Evolutionary conservation across 1,140 invertebrate species (phyloP).

Genomic region (fruit fly (Drosophila melanogaster)): DNA sequence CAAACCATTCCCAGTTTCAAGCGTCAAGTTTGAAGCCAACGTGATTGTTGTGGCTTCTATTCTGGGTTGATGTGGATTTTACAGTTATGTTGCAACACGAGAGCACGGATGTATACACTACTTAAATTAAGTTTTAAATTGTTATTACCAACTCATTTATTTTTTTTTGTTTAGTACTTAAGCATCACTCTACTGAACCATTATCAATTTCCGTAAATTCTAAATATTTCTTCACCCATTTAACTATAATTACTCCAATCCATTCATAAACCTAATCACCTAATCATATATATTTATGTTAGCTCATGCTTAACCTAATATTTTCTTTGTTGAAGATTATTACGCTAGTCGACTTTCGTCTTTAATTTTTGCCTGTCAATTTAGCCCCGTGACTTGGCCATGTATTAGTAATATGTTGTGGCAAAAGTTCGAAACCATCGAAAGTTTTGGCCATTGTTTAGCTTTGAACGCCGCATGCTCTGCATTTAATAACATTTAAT

Average conservation of each 20-base stretch:
- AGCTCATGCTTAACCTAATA: no score
- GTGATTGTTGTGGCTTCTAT: conserved; percentile 17
- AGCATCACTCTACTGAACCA: not conserved
- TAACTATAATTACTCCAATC: no score
- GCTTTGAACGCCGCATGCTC: conserved; percentile 44
- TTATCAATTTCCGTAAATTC: not conserved
- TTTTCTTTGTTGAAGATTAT: not conserved
- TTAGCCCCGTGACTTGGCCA: not conserved
- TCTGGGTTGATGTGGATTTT: not conserved
- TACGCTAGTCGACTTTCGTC: not conserved
- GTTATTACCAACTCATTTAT: no score
- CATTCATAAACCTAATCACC: no score
- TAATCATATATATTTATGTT: no score
- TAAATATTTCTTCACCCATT: no score
- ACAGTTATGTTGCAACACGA: no score
- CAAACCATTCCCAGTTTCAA: conserved; percentile 5
- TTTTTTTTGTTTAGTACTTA: no score
- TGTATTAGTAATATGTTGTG: conserved; percentile 34
- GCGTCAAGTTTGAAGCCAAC: conserved; percentile 11
- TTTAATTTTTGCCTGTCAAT: not conserved
- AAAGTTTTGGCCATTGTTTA: conserved; percentile 64
- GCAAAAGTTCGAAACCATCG: conserved; percentile 36
- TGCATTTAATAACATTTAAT: conserved; percentile 78
- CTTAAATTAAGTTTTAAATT: no score
- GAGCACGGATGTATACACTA: not conserved